A percentile compares a stretch with the other conserved stretches of the same genome.
phyloP scores from a whole-genome alignment of 2,888 invertebrate species.

The Corythucha ciliata region DNA sequence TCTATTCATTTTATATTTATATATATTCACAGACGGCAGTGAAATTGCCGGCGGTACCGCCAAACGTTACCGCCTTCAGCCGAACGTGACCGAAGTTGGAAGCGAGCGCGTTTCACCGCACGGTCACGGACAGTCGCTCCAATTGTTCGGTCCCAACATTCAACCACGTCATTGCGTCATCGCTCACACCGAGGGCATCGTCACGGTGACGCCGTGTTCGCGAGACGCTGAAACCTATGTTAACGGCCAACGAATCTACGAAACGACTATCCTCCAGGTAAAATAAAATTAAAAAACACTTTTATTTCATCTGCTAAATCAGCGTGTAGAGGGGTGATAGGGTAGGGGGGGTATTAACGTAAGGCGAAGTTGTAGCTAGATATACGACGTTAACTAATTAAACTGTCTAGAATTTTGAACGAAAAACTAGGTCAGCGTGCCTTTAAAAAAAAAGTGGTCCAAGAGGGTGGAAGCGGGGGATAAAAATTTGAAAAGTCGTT shows the following conservation, averaged over 20 bases:
- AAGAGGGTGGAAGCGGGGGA: no score
- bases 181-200: constrained; percentile 80
- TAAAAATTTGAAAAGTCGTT: no score
- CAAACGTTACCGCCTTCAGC: constrained; percentile 48
- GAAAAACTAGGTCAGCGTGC: no score
- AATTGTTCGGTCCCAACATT: constrained; percentile 81
- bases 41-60: constrained; percentile 44
- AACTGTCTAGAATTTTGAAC: no score
- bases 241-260: constrained; percentile 83
- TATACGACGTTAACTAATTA: no score
- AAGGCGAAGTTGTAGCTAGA: no score
- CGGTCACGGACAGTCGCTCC: constrained; percentile 48
- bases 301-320: no score
- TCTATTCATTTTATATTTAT: no score
- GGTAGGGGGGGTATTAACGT: no score
- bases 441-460: no score
- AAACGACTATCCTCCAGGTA: constrained; percentile 83
- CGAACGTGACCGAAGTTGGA: constrained; percentile 61
- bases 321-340: no score
- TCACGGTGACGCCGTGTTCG: constrained; percentile 86
- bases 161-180: constrained; percentile 93
- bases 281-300: constrained; percentile 27
- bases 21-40: constrained; percentile 45
- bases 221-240: constrained; percentile 90
- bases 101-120: constrained; percentile 56